A percentile compares a stretch with the other conserved stretches of the same genome.
phyloP scores from a whole-genome alignment of 2,113 vertebrate species.

The Ptyas mucosa region DNA sequence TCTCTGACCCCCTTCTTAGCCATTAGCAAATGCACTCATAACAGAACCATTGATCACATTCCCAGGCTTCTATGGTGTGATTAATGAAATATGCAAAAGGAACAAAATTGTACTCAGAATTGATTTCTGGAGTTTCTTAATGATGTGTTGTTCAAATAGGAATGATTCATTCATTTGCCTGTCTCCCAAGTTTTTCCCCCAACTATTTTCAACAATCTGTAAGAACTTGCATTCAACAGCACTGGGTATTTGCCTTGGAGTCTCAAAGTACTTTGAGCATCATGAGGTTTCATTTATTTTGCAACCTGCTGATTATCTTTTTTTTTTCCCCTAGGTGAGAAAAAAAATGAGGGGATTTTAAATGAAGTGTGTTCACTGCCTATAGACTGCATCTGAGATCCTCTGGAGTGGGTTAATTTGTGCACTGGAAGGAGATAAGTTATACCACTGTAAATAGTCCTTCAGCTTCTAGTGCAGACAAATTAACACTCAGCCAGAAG shows the following conservation, averaged over 20 bases:
- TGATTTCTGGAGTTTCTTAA: slow-evolving; percentile 10
- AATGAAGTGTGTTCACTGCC: background rate
- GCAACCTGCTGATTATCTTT: background rate
- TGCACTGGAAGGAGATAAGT: background rate
- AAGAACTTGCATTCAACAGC: slow-evolving; percentile 7
- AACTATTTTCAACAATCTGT: slow-evolving; percentile 12
- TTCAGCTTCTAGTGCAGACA: background rate
- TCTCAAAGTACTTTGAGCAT: background rate
- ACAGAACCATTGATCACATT: slow-evolving; percentile 8
- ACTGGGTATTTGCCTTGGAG: background rate
- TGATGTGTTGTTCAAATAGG: slow-evolving; percentile 13
- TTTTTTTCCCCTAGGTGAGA: background rate
- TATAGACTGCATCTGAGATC: background rate
- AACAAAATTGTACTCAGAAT: slow-evolving; percentile 8
- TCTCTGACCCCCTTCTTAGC: slow-evolving; percentile 1
- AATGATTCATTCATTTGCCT: background rate
- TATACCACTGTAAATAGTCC: background rate
- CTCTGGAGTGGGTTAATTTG: slow-evolving; percentile 2
- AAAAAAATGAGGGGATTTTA: background rate
- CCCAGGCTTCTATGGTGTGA: background rate
- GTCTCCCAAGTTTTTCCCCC: background rate
- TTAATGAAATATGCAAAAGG: slow-evolving; percentile 28
- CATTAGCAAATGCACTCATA: slow-evolving; percentile 26
- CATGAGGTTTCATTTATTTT: background rate
- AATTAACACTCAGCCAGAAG: background rate